Evolutionary conservation across 1,140 invertebrate genomes (phyloP), one percentile per base, ranked within the genome.

Genomic region (Rhyzopertha dominica): DNA sequence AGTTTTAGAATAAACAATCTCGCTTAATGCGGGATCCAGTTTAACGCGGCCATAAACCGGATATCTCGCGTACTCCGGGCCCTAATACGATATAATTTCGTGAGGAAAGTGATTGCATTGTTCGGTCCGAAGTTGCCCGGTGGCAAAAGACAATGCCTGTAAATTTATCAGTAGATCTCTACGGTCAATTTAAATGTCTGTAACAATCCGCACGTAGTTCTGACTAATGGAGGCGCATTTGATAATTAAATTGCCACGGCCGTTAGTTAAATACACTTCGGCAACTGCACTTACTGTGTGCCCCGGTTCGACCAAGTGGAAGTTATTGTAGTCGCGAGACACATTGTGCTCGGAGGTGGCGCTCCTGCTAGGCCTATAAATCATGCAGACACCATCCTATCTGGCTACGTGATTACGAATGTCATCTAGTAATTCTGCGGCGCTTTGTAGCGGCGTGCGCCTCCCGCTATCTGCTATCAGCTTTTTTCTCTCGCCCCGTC

Each of bases 361-460:
- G 53, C 35, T 53, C 43, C 47, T 44, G 47, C 35, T 24, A 45
- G n/a, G 29, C 38, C 51, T 49, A 59, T 59, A 54, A 59, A 59
- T 59, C 57, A 59, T 51, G 34, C 37, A 47, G 44, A 51, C 51
- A 51, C 49, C 51, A 51, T 49, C 43, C 52, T 40, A 56, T 56
- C 49, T 53, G 54, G 54, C 51, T 54, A 30, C 46, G 49, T 59
- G 51, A 59, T 59, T 59, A 52, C 52, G 46, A 56, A 51, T 59
- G 54, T 59, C 57, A 59, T 57, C 54, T 51, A 34, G 48, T 51
- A 51, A 56, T 56, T 50, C 51, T 29, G 43, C 38, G 51, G 38
- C 47, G 44, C 45, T 34, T 56, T 48, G 31, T 42, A 35, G 23
- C 3, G 5, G 34, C 18, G 5, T 4, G 13, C 14, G 20, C 40